These are phyloP conservation scores for Atherix ibis DNA, from an alignment of 2,888 invertebrate species.

Conservation along the genomic window DNA sequence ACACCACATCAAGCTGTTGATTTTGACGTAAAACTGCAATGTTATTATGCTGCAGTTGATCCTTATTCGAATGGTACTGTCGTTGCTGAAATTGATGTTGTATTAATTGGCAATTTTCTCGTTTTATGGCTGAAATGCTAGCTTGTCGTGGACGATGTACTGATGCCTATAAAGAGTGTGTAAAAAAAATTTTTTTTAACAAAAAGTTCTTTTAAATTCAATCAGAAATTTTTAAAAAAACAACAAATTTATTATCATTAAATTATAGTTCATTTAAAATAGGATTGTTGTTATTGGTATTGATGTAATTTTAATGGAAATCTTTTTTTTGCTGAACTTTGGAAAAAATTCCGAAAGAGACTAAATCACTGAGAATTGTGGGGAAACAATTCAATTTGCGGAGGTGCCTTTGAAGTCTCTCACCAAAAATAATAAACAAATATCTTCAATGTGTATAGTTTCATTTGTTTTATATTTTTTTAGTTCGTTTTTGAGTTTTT, in stretches of 20 bases:
- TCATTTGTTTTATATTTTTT: no score
- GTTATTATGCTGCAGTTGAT: conserved; percentile 6
- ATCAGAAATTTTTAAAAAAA: neutral
- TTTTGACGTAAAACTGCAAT: conserved; percentile 6
- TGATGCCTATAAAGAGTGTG: conserved; percentile 17
- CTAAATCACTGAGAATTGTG: no score
- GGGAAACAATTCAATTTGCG: no score
- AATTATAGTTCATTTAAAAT: no score
- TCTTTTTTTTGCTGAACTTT: no score
- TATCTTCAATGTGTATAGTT: no score
- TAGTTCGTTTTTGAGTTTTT: no score
- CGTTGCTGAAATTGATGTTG: conserved; percentile 12
- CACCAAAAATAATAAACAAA: no score
- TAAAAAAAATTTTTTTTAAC: neutral
- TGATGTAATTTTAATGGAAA: no score
- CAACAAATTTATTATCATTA: neutral
- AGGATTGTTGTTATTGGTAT: no score
- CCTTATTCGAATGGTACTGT: conserved; percentile 8
- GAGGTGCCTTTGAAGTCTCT: no score
- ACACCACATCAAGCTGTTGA: no score
- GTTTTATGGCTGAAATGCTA: conserved; percentile 19
- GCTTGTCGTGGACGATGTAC: conserved; percentile 23
- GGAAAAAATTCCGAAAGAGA: neutral
- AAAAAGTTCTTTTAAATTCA: neutral
- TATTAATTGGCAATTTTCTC: conserved; percentile 17